Evolutionary conservation across 2,888 invertebrate genomes (phyloP).

Genomic region (Tinea semifulvella): DNA sequence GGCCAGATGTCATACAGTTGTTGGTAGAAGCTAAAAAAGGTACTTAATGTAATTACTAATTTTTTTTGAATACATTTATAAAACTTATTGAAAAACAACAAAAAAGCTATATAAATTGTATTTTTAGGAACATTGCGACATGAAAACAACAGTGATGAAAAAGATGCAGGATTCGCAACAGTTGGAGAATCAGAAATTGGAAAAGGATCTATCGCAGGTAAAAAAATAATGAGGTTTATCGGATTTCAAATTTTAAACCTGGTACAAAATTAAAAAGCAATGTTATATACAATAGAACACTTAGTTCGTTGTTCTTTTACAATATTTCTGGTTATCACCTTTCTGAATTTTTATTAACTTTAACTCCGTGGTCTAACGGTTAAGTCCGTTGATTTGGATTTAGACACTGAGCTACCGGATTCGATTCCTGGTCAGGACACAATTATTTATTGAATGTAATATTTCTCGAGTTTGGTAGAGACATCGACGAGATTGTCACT

Average conservation of each 20-base stretch:
- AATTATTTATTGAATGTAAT: too few relatives aligned
- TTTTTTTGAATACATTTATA: constrained; percentile 2
- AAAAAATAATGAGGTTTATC: neutral
- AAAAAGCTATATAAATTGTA: neutral
- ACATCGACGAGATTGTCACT: too few relatives aligned
- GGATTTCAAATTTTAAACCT: neutral
- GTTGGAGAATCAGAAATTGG: constrained; percentile 46
- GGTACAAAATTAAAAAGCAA: neutral
- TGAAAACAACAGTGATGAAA: constrained; percentile 24
- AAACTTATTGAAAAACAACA: neutral
- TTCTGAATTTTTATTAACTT: too few relatives aligned
- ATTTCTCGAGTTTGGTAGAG: too few relatives aligned
- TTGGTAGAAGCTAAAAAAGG: constrained; percentile 63
- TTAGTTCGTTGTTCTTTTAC: constrained; percentile 16
- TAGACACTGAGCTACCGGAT: too few relatives aligned
- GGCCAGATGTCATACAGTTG: constrained; percentile 64
- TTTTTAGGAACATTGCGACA: constrained; percentile 30
- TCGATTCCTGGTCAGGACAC: too few relatives aligned
- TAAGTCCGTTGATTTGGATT: too few relatives aligned
- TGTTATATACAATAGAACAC: neutral
- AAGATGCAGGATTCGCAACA: constrained; percentile 42
- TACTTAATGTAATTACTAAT: constrained; percentile 17
- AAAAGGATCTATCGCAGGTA: constrained; percentile 33
- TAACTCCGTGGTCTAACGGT: too few relatives aligned
- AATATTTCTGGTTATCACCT: too few relatives aligned